Conservation (phyloP, 1,140 invertebrate genomes). For the Eumeta japonica region DNA sequence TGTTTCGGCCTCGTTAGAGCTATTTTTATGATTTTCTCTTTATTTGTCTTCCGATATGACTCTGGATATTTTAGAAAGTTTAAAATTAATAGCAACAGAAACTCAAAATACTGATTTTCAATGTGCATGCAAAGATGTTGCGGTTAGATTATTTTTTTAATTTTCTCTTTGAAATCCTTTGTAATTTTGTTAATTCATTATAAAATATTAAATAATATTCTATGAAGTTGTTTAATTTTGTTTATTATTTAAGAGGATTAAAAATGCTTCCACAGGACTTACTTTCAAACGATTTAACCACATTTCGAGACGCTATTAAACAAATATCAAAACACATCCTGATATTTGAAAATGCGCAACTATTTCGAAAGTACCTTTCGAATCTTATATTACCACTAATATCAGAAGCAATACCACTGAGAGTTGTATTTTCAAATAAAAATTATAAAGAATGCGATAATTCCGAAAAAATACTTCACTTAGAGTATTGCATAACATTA, state of each 20-base stretch:
- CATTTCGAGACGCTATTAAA: slow-evolving; percentile 23
- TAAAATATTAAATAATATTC: no score
- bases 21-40: no score
- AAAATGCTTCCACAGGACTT: no score
- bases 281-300: no score
- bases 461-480: slow-evolving; percentile 34
- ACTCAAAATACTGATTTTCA: no score
- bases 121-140: slow-evolving; percentile 2
- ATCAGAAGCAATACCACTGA: slow-evolving; percentile 33
- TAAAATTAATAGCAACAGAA: no score
- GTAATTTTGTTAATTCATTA: slow-evolving; percentile 14
- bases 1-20: no score
- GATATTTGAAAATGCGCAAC: slow-evolving; percentile 32
- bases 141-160: slow-evolving; percentile 4
- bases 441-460: slow-evolving; percentile 33
- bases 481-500: slow-evolving; percentile 45
- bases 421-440: slow-evolving; percentile 29
- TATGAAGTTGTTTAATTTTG: no score
- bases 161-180: slow-evolving; percentile 23
- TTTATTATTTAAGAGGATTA: no score
- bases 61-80: no score
- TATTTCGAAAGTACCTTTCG: slow-evolving; percentile 37
- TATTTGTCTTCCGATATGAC: no score
- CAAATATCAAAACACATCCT: slow-evolving; percentile 33
- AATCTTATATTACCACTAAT: slow-evolving; percentile 37